Conservation (phyloP, 2,888 invertebrate genomes). For the Lasioglossum oenotherae region DNA sequence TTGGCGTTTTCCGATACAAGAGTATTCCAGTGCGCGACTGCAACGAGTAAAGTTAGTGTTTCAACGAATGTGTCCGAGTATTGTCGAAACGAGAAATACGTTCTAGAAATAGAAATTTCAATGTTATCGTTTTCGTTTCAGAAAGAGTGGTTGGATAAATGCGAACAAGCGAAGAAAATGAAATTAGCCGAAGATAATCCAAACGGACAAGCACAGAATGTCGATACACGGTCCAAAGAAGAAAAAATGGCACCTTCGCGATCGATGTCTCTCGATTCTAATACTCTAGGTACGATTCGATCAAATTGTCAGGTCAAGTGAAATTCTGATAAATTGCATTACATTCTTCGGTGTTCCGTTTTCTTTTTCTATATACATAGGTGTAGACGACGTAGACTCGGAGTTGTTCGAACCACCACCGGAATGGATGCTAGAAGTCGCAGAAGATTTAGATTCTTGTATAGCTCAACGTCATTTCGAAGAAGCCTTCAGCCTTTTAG, state of each 20-base stretch:
- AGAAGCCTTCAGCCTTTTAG: conserved; percentile 93
- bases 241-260: conserved; percentile 82
- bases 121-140: conserved; percentile 79
- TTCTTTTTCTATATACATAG: conserved; percentile 34
- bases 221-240: conserved; percentile 79
- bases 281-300: conserved; percentile 72
- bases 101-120: conserved; percentile 1
- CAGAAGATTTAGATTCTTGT: conserved; percentile 97
- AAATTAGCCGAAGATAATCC: conserved; percentile 88
- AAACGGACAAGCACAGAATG: conserved; percentile 70
- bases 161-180: conserved; percentile 95
- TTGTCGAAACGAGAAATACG: not conserved
- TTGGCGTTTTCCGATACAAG: conserved; percentile 97
- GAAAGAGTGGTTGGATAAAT: conserved; percentile 97
- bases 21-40: conserved; percentile 95
- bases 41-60: conserved; percentile 87
- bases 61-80: not conserved
- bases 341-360: conserved; percentile 31
- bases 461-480: conserved; percentile 98
- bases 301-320: not conserved
- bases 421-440: conserved; percentile 95
- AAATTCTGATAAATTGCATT: conserved; percentile 11
- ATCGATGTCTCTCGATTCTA: conserved; percentile 80
- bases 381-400: conserved; percentile 75
- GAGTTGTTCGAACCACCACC: conserved; percentile 85